Evolutionary conservation across 2,888 invertebrate species (phyloP).

Genomic region (Merodon equestris): DNA sequence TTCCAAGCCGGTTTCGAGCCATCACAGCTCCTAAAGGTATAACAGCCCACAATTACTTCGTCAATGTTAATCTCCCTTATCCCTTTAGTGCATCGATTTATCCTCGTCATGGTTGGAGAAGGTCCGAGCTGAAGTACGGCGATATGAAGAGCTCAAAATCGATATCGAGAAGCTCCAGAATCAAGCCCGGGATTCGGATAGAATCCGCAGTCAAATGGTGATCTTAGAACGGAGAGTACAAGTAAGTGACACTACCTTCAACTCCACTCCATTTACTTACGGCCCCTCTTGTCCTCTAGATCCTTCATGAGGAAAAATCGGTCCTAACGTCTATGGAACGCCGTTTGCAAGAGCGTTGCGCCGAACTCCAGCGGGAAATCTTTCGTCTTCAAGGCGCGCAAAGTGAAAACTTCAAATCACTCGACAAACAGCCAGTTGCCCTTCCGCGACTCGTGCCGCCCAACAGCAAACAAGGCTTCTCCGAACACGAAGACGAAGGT

Average conservation of each 20-base stretch:
- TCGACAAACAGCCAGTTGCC: conserved; percentile 76
- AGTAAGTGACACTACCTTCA: conserved; percentile 77
- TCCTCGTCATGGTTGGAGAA: conserved; percentile 83
- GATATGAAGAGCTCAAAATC: conserved; percentile 88
- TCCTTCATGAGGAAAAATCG: conserved; percentile 88
- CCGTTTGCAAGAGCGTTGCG: conserved; percentile 87
- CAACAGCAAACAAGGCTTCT: conserved; percentile 80
- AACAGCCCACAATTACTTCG: not conserved
- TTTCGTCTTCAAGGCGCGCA: conserved; percentile 80
- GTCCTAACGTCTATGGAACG: conserved; percentile 86
- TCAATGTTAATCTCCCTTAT: not conserved
- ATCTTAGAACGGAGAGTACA: conserved; percentile 86
- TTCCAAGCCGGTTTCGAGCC: conserved; percentile 89
- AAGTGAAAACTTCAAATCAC: conserved; percentile 75
- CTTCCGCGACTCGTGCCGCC: conserved; percentile 76
- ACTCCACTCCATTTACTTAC: not conserved
- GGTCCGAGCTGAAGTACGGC: conserved; percentile 85
- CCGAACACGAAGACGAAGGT: conserved; percentile 92
- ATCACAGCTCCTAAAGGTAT: conserved; percentile 79
- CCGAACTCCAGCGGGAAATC: conserved; percentile 86
- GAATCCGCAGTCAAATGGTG: conserved; percentile 85
- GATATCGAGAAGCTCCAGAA: conserved; percentile 88
- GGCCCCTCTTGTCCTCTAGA: conserved; percentile 78
- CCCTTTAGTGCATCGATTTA: conserved; percentile 82
- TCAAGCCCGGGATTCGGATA: conserved; percentile 85